Percentiles rank a stretch among this genome's conserved stretches.
phyloP scores from a whole-genome alignment of 2,797 vertebrate genomes.

The Acanthornis magna region DNA sequence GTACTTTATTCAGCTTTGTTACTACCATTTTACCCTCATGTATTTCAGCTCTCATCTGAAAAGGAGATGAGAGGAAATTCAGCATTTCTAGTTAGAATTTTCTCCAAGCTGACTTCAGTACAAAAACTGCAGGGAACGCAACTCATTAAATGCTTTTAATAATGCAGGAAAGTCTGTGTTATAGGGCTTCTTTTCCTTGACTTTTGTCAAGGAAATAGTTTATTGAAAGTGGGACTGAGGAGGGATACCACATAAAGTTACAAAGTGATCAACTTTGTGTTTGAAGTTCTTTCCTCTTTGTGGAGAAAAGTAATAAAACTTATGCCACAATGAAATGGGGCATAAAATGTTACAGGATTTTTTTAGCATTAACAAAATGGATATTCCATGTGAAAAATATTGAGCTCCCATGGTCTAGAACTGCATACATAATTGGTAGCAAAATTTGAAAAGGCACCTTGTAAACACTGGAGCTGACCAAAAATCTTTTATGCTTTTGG shows the following conservation, averaged over 20 bases:
- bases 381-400: background rate
- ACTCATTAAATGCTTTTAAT: background rate
- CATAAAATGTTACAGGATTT: background rate
- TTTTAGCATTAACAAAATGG: background rate
- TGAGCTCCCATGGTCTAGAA: background rate
- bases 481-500: background rate
- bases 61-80: background rate
- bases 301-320: background rate
- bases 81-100: background rate
- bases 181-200: background rate
- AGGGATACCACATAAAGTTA: background rate
- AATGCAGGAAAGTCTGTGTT: background rate
- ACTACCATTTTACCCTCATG: background rate
- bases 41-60: background rate
- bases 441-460: background rate
- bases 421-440: background rate
- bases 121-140: background rate
- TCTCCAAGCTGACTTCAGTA: background rate
- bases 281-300: background rate
- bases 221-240: background rate
- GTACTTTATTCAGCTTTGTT: background rate
- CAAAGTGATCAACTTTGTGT: background rate
- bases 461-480: background rate
- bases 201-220: background rate
- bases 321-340: fast-evolving